phyloP scores from a whole-genome alignment of 1,140 invertebrate species.

The Tetragonula clypearis region DNA sequence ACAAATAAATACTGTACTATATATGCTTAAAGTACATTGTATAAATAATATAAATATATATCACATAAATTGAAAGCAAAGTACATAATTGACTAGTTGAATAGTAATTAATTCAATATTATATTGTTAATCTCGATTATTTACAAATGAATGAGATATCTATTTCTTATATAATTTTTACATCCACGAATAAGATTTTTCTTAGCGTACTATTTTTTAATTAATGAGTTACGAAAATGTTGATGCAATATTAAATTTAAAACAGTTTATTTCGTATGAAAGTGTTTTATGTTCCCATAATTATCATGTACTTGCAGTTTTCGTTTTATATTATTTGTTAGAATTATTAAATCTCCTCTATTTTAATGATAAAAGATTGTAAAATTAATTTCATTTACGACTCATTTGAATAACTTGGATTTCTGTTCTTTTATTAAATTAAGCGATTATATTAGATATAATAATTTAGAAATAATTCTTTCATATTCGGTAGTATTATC shows the following conservation, averaged over 20 bases:
- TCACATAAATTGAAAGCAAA: not conserved
- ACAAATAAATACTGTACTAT: not conserved
- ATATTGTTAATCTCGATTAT: not conserved
- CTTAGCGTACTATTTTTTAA: not conserved
- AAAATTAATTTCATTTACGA: no score
- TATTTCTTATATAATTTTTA: conserved; percentile 17
- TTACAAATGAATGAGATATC: conserved; percentile 3
- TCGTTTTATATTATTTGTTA: not conserved
- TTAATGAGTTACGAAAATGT: not conserved
- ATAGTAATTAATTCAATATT: not conserved
- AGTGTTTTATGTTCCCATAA: not conserved
- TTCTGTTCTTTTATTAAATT: not conserved
- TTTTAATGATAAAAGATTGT: not conserved
- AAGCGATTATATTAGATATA: not conserved
- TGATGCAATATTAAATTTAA: not conserved
- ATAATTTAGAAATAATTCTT: not conserved
- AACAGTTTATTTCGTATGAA: not conserved
- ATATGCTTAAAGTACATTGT: not conserved
- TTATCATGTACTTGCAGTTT: not conserved
- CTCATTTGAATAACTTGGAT: no score
- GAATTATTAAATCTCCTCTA: not conserved
- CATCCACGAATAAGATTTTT: conserved; percentile 6
- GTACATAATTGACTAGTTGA: not conserved
- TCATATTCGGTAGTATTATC: not conserved
- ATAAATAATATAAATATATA: not conserved